Percentiles rank a stretch among this genome's conserved stretches.
Conservation (phyloP, 2,797 vertebrate genomes). For the Cossypha niveicapilla region DNA sequence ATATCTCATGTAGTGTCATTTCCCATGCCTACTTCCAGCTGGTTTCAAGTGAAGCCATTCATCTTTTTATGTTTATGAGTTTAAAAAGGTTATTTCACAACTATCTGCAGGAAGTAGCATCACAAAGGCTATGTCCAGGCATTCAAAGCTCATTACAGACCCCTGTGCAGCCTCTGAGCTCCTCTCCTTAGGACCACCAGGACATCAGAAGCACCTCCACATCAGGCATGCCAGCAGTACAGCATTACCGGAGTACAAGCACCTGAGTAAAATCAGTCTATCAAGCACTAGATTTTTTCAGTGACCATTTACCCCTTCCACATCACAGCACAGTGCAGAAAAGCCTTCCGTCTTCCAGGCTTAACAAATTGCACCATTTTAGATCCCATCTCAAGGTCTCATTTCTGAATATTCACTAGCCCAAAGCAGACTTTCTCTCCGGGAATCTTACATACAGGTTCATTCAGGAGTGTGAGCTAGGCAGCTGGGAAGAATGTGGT, state of each 20-base stretch:
- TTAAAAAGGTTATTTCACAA: neutral
- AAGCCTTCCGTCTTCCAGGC: neutral
- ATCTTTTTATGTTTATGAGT: neutral
- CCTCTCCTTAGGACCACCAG: neutral
- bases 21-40: neutral
- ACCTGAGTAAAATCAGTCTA: neutral
- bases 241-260: neutral
- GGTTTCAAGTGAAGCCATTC: neutral
- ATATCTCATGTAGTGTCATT: neutral
- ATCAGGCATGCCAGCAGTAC: neutral
- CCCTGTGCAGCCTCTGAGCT: neutral
- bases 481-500: neutral
- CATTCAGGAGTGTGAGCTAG: neutral
- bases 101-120: neutral
- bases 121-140: neutral
- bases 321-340: neutral
- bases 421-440: neutral
- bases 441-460: neutral
- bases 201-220: neutral
- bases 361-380: neutral
- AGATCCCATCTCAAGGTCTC: neutral
- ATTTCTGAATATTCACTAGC: neutral
- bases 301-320: neutral
- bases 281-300: neutral
- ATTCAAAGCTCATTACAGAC: neutral